A percentile compares a stretch with the other conserved stretches of the same genome.
Conservation (phyloP, 2,113 vertebrate species). For the Dinomys branickii region DNA sequence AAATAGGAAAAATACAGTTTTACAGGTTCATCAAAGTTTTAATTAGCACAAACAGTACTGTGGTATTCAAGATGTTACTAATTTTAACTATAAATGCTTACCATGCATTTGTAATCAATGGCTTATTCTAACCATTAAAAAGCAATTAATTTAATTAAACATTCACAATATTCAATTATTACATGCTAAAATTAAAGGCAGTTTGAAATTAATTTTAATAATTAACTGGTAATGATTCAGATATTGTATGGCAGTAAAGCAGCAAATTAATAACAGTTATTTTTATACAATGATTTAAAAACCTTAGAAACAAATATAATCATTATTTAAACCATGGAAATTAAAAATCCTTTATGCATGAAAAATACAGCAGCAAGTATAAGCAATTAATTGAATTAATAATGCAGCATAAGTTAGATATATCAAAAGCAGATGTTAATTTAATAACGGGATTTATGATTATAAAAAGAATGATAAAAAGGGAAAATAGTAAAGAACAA, state of each 20-base stretch:
- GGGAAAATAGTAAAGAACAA: slow-evolving; percentile 17
- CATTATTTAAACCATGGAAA: slow-evolving; percentile 29
- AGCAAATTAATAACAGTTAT: not conserved
- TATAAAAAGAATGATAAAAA: not conserved
- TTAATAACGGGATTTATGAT: not conserved
- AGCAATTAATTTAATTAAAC: slow-evolving; percentile 34
- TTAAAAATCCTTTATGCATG: not conserved
- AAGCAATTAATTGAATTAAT: slow-evolving; percentile 36
- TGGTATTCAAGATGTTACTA: slow-evolving; percentile 23
- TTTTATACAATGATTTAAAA: slow-evolving; percentile 23
- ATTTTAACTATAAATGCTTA: slow-evolving; percentile 57
- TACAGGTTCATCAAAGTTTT: slow-evolving; percentile 13
- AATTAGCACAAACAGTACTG: not conserved
- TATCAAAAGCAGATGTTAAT: slow-evolving; percentile 3
- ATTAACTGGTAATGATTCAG: slow-evolving; percentile 29
- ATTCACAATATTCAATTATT: slow-evolving; percentile 45
- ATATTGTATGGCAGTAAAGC: slow-evolving; percentile 1
- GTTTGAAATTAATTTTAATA: slow-evolving; percentile 37
- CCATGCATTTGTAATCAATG: slow-evolving; percentile 24
- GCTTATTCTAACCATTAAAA: slow-evolving; percentile 49
- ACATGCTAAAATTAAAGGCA: not conserved
- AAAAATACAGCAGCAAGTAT: slow-evolving; percentile 29
- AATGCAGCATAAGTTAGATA: slow-evolving; percentile 36
- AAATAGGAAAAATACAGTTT: slow-evolving; percentile 25
- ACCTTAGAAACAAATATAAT: slow-evolving; percentile 14